Base-by-base conservation (phyloP, 2,888 invertebrate genomes). In the Neoaliturus tenellus region DNA sequence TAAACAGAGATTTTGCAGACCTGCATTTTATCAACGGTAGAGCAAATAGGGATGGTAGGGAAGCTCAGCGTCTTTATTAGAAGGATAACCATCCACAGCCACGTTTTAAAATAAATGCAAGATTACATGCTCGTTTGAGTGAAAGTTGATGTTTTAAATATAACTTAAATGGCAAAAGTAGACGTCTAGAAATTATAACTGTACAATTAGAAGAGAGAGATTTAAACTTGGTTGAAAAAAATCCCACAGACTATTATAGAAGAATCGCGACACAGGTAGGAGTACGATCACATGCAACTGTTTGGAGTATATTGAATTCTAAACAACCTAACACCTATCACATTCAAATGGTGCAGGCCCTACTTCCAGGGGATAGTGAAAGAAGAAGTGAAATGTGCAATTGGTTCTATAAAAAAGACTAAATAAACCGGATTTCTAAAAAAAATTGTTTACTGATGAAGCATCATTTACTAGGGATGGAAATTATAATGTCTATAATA, bases 301-400 rank as follows among this genome's bases (percentile, higher is more conserved):
- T 55, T 51, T 55, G 75, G 83, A 83, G 62, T 35, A 81, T 58
- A n/a, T 58, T 81, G n/a, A 31, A 81, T 55, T 33, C 55, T 5
- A 33, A 81, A 58, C 55, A 33, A 35, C 58, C 62, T 83, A 84
- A 84, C 82, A 85, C 84, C 17, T 85, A 85, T 51, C 84, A 86
- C 75, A 55, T 85, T 20, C 83, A 84, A 23, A 39, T 83, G 28
- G 39, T 48, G 31, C 84, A 86, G 12, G 73, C 35, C 58, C 48
- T 86, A 12, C 80, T 73, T n/a, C 82, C 75, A 25, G 28, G 83
- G 23, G 81, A 58, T 33, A 39, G 25, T n/a, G 25, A 86, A 86
- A 85, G 87, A 86, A 85, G 87, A 85, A 86, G 87, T 87, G 88
- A 87, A 25, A 86, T 83, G 39, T 85, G 86, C 31, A 4, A 10